Percentiles rank a stretch among this genome's conserved stretches.
phyloP scores from a whole-genome alignment of 2,113 vertebrate species.

The Ceyx margarethae region DNA sequence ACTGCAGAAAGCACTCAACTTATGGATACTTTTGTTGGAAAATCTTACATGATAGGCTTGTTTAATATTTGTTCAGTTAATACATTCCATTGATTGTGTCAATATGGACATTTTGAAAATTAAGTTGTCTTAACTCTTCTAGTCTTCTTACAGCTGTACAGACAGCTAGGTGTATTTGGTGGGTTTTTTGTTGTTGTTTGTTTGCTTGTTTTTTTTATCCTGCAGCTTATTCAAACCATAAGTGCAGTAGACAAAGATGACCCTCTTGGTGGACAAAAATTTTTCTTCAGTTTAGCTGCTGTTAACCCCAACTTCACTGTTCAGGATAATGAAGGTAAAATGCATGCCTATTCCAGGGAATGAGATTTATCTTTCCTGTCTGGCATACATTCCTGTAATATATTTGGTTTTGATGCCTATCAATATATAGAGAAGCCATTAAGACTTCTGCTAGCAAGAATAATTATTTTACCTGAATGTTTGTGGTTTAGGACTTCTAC shows the following conservation, averaged over 20 bases:
- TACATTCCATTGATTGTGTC: background rate
- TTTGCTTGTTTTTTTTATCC: background rate
- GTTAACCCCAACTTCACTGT: constrained; percentile 97
- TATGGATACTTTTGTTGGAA: background rate
- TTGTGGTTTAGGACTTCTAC: background rate
- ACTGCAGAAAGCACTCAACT: background rate
- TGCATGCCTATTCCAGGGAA: background rate
- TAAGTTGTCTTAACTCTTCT: background rate
- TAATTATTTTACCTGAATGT: background rate
- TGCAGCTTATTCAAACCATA: constrained; percentile 96
- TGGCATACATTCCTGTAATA: background rate
- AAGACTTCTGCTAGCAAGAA: background rate
- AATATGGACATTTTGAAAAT: background rate
- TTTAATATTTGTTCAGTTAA: background rate
- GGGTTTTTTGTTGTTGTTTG: background rate
- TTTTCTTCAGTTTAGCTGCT: constrained; percentile 93
- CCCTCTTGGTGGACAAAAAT: constrained; percentile 94
- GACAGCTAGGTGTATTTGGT: background rate
- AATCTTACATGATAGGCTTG: background rate
- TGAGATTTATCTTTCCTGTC: background rate
- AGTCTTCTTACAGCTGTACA: background rate
- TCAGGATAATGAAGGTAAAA: constrained; percentile 93
- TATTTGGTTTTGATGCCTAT: background rate
- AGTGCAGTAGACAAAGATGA: constrained; percentile 97
- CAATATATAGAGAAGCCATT: background rate